These are phyloP conservation scores for Eupeodes latifasciatus DNA, from an alignment of 2,888 invertebrate species.

Conservation along the genomic window DNA sequence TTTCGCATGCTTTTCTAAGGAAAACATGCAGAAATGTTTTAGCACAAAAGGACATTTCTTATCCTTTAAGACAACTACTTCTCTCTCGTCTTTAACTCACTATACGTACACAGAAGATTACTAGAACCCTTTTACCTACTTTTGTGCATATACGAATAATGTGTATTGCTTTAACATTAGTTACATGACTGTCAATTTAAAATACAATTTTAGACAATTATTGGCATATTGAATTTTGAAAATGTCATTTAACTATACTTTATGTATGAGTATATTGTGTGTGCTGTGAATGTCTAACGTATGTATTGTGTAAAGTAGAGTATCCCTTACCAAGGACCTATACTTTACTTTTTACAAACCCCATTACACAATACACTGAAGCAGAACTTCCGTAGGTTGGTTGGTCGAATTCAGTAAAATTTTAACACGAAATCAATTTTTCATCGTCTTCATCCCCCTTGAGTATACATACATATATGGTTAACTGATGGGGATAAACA, in stretches of 20 bases:
- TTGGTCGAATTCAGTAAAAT: conserved; percentile 45
- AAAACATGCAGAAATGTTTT: no score
- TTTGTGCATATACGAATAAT: conserved; percentile 16
- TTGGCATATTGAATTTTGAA: conserved; percentile 75
- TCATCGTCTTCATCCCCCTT: conserved; percentile 66
- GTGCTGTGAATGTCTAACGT: no score
- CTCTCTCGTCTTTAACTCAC: not conserved
- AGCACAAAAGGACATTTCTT: not conserved
- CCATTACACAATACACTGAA: conserved; percentile 1
- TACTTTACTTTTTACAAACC: no score
- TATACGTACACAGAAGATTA: not conserved
- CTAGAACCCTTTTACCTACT: not conserved
- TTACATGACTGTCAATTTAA: conserved; percentile 75
- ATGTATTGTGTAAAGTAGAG: not conserved
- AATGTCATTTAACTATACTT: conserved; percentile 61
- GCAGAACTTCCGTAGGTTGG: not conserved
- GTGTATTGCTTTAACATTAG: conserved; percentile 49
- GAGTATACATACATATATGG: not conserved
- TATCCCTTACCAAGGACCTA: no score
- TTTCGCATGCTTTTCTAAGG: no score
- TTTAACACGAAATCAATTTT: conserved; percentile 74
- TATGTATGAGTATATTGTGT: not conserved
- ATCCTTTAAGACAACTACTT: not conserved
- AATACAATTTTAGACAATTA: conserved; percentile 75
- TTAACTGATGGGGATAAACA: conserved; percentile 41